phyloP scores from a whole-genome alignment of 2,797 vertebrate genomes.

The Centropyge bicolor region DNA sequence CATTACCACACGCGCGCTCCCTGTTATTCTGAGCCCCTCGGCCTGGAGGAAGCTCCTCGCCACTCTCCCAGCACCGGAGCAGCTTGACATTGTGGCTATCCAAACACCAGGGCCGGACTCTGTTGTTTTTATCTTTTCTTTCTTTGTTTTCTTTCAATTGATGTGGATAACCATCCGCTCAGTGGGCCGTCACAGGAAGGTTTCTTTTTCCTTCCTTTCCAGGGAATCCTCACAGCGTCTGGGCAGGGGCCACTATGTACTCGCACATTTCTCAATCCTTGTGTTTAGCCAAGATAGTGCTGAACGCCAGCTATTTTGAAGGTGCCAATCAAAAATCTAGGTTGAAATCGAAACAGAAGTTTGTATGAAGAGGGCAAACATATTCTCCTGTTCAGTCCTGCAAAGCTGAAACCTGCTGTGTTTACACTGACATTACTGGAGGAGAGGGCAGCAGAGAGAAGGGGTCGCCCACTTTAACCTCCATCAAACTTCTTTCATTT shows the following conservation, averaged over 20 bases:
- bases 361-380: not conserved
- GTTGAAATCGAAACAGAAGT: not conserved
- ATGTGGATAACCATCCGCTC: conserved; percentile 55
- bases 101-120: conserved; percentile 47
- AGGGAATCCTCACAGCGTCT: conserved; percentile 39
- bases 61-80: conserved; percentile 31
- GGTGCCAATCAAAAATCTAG: not conserved
- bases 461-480: conserved; percentile 51
- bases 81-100: conserved; percentile 50
- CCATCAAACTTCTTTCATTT: conserved; percentile 62
- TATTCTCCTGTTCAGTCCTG: not conserved
- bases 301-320: not conserved
- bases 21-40: conserved; percentile 24
- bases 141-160: conserved; percentile 52
- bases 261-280: conserved; percentile 2
- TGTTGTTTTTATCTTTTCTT: conserved; percentile 54
- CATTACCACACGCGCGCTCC: conserved; percentile 2
- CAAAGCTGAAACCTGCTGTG: conserved; percentile 27
- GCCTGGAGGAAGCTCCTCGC: conserved; percentile 43
- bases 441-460: conserved; percentile 26
- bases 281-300: conserved; percentile 3
- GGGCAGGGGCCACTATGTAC: not conserved
- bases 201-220: conserved; percentile 59
- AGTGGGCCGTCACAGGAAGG: conserved; percentile 49
- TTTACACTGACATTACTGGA: conserved; percentile 63